Base-by-base conservation (phyloP, 2,888 invertebrate species). In the Amphipoea lucens region DNA sequence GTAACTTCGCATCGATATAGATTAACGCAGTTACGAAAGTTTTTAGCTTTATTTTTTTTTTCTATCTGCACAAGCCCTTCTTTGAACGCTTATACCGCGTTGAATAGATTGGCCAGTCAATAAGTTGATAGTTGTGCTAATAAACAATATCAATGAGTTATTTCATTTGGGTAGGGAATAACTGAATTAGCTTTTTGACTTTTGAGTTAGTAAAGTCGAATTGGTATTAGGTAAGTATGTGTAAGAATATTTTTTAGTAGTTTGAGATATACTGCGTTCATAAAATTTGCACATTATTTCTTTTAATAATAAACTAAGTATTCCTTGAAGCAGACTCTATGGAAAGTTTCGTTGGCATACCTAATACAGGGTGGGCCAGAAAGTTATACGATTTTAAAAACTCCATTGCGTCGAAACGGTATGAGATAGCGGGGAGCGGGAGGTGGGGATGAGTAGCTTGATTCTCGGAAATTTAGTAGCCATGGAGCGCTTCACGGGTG, bases 211-310 rank as follows among this genome's bases (percentile, higher is more conserved):
- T 1, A 42, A 6, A 9, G 0, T 54, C 2, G 20, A 74, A 75
- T 60, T 48, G 9, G 11, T 12, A 11, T 36, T 40, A 74, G 36
- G 86, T 71, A 85, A 68, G 71, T 68, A 63, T 60, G 20, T 54
- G 40, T 23, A 66, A n/a, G n/a, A 72, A 62, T 70, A 54, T 71
- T 54, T 57, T 42, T 65, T 20, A 65, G 67, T 65, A 78, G 68
- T 20, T 42, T 57, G 23, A 66, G 6, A 20, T 65, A 40, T 6
- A 60, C 4, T 36, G 36, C 9, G 40, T 66, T 17, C 4, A 3
- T 57, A n/a, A 3, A 68, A 20, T 20, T 20, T 29, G 29, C 29
- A 48, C 48, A 29, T 48, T 20, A 45, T 67, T 66, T n/a, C 1
- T 48, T 36, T 71, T 2, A 70, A 48, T 23, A 45, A 14, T 9